These are phyloP conservation scores for Choloepus didactylus DNA, from an alignment of 2,797 vertebrate genomes.

Conservation along the genomic window DNA sequence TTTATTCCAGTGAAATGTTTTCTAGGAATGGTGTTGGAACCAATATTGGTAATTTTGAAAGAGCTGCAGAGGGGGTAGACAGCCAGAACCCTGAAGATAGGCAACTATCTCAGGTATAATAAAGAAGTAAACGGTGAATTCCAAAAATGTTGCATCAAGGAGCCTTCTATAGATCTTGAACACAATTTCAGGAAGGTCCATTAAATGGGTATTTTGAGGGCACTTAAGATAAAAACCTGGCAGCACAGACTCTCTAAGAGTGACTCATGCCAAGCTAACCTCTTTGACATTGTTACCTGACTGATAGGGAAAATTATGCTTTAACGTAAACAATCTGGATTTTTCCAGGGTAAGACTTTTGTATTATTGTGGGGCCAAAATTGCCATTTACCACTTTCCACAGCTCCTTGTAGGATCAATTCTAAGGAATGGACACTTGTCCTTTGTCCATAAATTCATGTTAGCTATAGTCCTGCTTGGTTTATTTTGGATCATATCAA, in stretches of 20 bases:
- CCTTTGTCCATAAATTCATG: neutral
- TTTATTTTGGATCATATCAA: neutral
- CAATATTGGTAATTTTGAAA: slow-evolving; percentile 33
- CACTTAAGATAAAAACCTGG: slow-evolving; percentile 63
- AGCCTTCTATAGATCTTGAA: slow-evolving; percentile 55
- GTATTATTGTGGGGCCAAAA: neutral
- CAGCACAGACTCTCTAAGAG: neutral
- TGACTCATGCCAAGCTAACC: neutral
- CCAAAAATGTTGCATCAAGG: slow-evolving; percentile 29
- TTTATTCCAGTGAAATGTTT: neutral
- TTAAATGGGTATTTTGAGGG: slow-evolving; percentile 61
- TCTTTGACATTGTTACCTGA: neutral
- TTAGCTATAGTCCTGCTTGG: neutral
- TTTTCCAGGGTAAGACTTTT: neutral
- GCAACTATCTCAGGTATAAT: neutral
- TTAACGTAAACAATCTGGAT: neutral
- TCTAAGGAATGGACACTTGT: neutral
- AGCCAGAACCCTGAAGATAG: neutral
- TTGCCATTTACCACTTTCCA: neutral
- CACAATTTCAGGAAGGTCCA: slow-evolving; percentile 35
- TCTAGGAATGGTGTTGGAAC: neutral
- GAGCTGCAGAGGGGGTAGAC: neutral
- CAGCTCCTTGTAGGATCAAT: neutral
- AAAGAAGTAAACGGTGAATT: slow-evolving; percentile 39
- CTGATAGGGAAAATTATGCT: neutral